A percentile compares a stretch with the other conserved stretches of the same genome.
Conservation (phyloP, 2,113 vertebrate genomes). For the Prunella fulvescens region DNA sequence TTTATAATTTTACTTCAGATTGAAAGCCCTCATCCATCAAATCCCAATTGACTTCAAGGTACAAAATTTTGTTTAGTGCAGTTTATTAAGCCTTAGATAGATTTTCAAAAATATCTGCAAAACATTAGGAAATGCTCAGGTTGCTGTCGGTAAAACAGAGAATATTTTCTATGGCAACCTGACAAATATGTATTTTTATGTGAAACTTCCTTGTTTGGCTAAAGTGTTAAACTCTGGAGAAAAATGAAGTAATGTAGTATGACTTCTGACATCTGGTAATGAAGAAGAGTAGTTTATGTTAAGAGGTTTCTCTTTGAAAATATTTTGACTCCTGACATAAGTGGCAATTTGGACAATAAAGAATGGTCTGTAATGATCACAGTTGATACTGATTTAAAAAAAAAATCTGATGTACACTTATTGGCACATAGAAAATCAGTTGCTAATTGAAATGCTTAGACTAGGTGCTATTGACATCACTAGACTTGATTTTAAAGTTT, state of each 20-base stretch:
- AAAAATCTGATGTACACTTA: accelerated
- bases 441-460: not conserved
- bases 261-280: not conserved
- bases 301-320: not conserved
- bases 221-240: not conserved
- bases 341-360: not conserved
- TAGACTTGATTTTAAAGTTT: not conserved
- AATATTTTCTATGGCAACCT: not conserved
- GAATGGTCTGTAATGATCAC: not conserved
- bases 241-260: not conserved
- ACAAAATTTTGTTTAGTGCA: not conserved
- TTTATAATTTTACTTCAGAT: not conserved
- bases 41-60: not conserved
- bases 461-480: not conserved
- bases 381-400: not conserved
- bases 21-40: not conserved
- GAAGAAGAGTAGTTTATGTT: not conserved
- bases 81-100: not conserved
- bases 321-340: not conserved
- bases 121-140: not conserved
- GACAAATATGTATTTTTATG: not conserved
- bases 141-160: not conserved
- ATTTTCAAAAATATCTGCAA: not conserved
- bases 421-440: not conserved
- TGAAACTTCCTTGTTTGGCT: not conserved